Conservation (phyloP, 2,888 invertebrate genomes). For the Aplocera efformata region DNA sequence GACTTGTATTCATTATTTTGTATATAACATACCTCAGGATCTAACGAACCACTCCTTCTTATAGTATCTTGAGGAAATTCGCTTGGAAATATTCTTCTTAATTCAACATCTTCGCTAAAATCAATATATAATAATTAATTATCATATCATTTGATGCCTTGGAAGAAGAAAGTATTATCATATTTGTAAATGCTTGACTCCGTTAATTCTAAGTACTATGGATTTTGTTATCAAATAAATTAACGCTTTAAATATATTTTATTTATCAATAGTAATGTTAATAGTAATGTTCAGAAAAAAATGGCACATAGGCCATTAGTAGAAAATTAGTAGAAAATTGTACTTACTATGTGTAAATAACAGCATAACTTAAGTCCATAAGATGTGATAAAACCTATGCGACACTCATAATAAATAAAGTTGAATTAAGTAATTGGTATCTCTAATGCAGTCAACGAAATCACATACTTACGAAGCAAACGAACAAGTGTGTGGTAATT, state of each 20-base stretch:
- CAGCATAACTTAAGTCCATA: constrained; percentile 39
- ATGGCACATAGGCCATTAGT: too few species aligned
- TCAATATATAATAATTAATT: background rate
- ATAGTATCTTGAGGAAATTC: constrained; percentile 69
- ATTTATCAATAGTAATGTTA: too few species aligned
- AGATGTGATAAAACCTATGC: constrained; percentile 42
- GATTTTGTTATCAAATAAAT: too few species aligned
- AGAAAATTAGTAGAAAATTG: constrained; percentile 6
- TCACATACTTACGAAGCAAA: constrained; percentile 25
- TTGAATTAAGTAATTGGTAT: background rate
- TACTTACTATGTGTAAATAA: constrained; percentile 69
- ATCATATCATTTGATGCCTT: too few species aligned
- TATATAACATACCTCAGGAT: constrained; percentile 58
- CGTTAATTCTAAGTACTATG: too few species aligned
- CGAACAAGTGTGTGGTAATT: constrained; percentile 21
- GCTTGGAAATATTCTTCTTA: constrained; percentile 63
- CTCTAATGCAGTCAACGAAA: constrained; percentile 9
- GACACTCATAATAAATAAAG: constrained; percentile 13
- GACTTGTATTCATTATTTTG: too few species aligned
- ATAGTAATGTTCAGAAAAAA: too few species aligned
- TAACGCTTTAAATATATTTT: too few species aligned
- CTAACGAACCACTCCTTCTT: constrained; percentile 53
- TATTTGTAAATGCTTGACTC: too few species aligned
- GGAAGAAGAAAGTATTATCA: too few species aligned
- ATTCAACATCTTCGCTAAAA: constrained; percentile 67